A percentile compares a stretch with the other conserved stretches of the same genome.
These are phyloP conservation scores for Erythrocercus mccallii DNA, from an alignment of 2,113 vertebrate species.

Conservation along the genomic window DNA sequence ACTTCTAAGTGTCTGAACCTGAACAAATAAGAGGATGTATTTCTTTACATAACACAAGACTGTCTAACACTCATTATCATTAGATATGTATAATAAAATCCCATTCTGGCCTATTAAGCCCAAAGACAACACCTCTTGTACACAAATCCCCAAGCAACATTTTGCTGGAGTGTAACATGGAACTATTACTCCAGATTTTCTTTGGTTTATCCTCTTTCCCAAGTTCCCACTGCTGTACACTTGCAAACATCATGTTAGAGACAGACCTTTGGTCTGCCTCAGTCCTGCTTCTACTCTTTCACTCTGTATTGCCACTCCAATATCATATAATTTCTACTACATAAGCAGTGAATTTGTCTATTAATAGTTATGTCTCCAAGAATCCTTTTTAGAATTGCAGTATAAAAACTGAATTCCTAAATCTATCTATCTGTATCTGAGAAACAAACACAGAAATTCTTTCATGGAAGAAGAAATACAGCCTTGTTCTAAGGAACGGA, in stretches of 20 bases:
- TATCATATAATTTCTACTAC: neutral
- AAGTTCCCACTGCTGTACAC: neutral
- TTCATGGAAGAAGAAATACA: neutral
- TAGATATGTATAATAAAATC: neutral
- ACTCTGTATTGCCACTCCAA: neutral
- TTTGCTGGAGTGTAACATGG: neutral
- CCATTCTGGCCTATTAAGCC: neutral
- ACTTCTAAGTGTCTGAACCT: neutral
- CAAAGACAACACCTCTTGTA: neutral
- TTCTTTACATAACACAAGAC: neutral
- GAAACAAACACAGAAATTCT: neutral
- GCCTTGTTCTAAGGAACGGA: neutral
- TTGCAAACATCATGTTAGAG: neutral
- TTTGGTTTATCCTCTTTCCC: neutral
- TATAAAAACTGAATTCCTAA: neutral
- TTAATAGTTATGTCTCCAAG: neutral
- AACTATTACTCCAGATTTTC: neutral
- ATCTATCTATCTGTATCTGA: neutral
- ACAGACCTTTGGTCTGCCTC: neutral
- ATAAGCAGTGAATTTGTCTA: neutral
- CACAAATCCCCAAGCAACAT: neutral
- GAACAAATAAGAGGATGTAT: neutral
- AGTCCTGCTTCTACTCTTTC: neutral
- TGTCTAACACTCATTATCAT: neutral
- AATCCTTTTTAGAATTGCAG: neutral